Base-by-base conservation (phyloP, 2,888 invertebrate genomes). In the Parnassius smintheus region DNA sequence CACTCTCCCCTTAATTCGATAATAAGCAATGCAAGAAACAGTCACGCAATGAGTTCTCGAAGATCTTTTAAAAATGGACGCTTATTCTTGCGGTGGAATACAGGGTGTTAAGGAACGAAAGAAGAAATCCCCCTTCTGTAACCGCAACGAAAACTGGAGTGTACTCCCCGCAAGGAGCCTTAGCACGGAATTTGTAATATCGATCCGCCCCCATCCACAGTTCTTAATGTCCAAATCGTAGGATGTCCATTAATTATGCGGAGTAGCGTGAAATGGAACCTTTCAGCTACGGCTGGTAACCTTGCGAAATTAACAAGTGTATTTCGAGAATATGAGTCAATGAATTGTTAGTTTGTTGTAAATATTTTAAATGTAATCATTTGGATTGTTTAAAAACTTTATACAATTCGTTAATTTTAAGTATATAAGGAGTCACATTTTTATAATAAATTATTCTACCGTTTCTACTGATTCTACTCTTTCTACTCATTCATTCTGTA, bases 181-280 rank as follows among this genome's bases (percentile, higher is more conserved):
- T 82, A 85, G 87, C 81, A 82, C 84, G 79, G 80, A 78, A 81
- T 80, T 78, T 76, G 70, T 71, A 61, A 62, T 85, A 89, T 88
- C 85, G 88, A 89, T 83, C 86, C 77, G 71, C 82, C 84, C 83
- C 77, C 73, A 35, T 70, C 74, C 77, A 44, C 60, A 73, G 82
- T 85, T 90, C 91, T 91, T 91, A 88, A 85, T 83, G 81, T 82
- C 82, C 86, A 88, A 85, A 88, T 89, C 78, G 85, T 82, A 82
- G 82, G 78, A 78, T 80, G 83, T 79, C 81, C 85, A 88, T 88
- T 86, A 87, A 88, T 89, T 88, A 89, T 85, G 84, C 77, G 76
- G 78, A 78, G 74, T 70, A 70, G 74, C 75, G 78, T 81, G 79
- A 74, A 81, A 78, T 77, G 75, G 75, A 77, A 75, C 77, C 76